These are phyloP conservation scores for Karalla daura DNA, from an alignment of 2,797 vertebrate species.

Conservation along the genomic window DNA sequence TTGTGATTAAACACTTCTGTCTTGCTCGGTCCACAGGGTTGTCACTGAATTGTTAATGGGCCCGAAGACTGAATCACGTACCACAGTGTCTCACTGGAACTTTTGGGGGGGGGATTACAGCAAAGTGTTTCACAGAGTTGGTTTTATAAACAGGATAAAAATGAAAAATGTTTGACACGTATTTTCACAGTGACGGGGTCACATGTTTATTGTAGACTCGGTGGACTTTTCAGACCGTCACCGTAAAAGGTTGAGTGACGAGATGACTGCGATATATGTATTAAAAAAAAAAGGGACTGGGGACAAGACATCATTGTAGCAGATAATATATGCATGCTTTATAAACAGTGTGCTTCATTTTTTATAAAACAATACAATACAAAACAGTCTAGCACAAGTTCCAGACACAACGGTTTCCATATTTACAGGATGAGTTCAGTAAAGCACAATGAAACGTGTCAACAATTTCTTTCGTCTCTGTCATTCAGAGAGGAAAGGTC, in stretches of 20 bases:
- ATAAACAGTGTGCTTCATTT: constrained; percentile 70
- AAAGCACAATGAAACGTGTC: constrained; percentile 36
- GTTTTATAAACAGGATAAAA: too few species aligned
- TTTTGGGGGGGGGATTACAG: too few species aligned
- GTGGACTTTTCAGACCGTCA: constrained; percentile 15
- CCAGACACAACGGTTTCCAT: constrained; percentile 61
- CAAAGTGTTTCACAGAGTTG: too few species aligned
- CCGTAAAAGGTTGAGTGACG: constrained; percentile 20
- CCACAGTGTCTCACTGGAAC: too few species aligned
- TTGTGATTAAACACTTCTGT: too few species aligned
- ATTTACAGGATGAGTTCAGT: constrained; percentile 53
- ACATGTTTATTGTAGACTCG: constrained; percentile 38
- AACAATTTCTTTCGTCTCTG: constrained; percentile 26
- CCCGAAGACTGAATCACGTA: too few species aligned
- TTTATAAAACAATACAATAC: constrained; percentile 75
- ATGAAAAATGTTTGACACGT: constrained; percentile 21
- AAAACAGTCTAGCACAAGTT: constrained; percentile 73
- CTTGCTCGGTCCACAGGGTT: too few species aligned
- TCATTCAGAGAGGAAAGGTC: constrained; percentile 36
- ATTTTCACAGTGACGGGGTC: constrained; percentile 56
- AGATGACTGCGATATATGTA: constrained; percentile 30
- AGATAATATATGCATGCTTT: constrained; percentile 71
- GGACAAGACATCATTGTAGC: constrained; percentile 46
- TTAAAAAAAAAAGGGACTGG: constrained; percentile 26
- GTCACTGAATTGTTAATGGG: too few species aligned